Evolutionary conservation across 2,888 invertebrate genomes (phyloP), one percentile per base, ranked within the genome.

Genomic region (Stictocephala bisonia): DNA sequence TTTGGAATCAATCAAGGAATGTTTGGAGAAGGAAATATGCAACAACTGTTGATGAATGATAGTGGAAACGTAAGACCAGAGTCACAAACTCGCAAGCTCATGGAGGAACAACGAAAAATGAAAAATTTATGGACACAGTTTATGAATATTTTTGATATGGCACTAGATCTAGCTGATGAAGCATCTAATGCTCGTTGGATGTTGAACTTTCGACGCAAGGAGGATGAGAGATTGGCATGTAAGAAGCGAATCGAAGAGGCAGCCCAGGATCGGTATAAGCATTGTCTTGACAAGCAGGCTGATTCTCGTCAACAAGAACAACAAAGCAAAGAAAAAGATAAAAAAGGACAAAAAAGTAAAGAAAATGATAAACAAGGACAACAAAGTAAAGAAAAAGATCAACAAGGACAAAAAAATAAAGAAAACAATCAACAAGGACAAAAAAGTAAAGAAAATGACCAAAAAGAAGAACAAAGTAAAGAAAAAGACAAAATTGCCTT

Each of bases 51-150:
- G n/a, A n/a, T n/a, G n/a, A n/a, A n/a, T n/a, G n/a, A n/a, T n/a
- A n/a, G n/a, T n/a, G n/a, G n/a, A n/a, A n/a, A n/a, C n/a, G n/a
- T n/a, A n/a, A n/a, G n/a, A n/a, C n/a, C n/a, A 4, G 44, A 64
- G 44, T 40, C 22, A n/a, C 41, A 64, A 18, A 27, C 41, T 15
- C 2, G 64, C 7, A 41, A 26, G 15, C 26, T 26, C 13, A 40
- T 64, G 64, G 64, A 64, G 26, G 64, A 64, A 44, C 64, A 64
- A 18, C 24, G 15, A 15, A 3, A 44, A 22, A 44, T 64, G 3
- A 64, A 64, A 44, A 64, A 27, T 44, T 41, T 27, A 2, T 64
- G 64, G 64, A 44, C 44, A n/a, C 64, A 64, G 64, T 64, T 64
- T 27, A 41, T 64, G 26, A 64, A n/a, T 18, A 64, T 64, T 6